Conservation (phyloP, 2,888 invertebrate genomes). For the Rhingia rostrata region DNA sequence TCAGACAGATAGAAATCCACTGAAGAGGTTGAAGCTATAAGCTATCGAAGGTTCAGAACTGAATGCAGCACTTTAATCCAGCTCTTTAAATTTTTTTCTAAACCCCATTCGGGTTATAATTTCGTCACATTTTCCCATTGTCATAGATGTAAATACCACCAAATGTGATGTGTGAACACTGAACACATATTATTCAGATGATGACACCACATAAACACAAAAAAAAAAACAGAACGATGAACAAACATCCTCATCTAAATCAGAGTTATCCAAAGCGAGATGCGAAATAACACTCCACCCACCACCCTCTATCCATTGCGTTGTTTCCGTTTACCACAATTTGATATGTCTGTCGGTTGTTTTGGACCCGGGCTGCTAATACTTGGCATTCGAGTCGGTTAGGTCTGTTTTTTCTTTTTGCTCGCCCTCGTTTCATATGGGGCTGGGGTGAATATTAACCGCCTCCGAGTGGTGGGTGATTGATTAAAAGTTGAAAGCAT, state of each 20-base stretch:
- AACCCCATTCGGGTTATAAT: too few species aligned
- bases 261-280: slow-evolving; percentile 15
- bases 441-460: slow-evolving; percentile 60
- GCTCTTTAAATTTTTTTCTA: too few species aligned
- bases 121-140: too few species aligned
- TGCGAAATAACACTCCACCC: slow-evolving; percentile 50
- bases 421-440: background rate
- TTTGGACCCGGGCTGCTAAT: slow-evolving; percentile 68
- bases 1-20: too few species aligned
- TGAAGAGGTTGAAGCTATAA: too few species aligned
- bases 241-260: slow-evolving; percentile 49
- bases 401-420: slow-evolving; percentile 18
- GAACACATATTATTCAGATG: slow-evolving; percentile 18
- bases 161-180: slow-evolving; percentile 40
- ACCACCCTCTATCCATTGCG: slow-evolving; percentile 13
- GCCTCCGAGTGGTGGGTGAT: slow-evolving; percentile 72
- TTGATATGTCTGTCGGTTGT: slow-evolving; percentile 73
- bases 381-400: slow-evolving; percentile 55
- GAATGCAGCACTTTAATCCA: too few species aligned
- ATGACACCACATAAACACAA: background rate
- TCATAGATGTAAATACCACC: slow-evolving; percentile 20
- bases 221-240: slow-evolving; percentile 15
- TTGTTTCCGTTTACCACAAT: slow-evolving; percentile 70
- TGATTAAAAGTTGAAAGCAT: slow-evolving; percentile 75
- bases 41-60: too few species aligned